A percentile compares a stretch with the other conserved stretches of the same genome.
phyloP scores from a whole-genome alignment of 2,113 vertebrate species.

The Ammodramus savannarum region DNA sequence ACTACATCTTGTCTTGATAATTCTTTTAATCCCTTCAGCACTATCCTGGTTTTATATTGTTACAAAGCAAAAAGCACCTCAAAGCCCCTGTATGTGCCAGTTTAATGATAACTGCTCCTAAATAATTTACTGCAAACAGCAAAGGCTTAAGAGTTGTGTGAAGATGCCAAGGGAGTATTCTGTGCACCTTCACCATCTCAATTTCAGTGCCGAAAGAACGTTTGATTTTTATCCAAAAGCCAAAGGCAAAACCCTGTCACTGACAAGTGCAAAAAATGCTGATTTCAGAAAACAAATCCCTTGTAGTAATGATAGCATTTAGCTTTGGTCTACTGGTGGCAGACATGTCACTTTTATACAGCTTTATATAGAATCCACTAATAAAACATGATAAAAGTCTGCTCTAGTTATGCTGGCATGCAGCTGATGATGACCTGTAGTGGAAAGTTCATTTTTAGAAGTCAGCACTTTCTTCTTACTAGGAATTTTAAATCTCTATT shows the following conservation, averaged over 20 bases:
- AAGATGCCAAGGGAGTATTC: background rate
- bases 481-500: background rate
- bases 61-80: background rate
- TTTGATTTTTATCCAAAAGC: conserved; percentile 20
- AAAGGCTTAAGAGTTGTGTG: conserved; percentile 9
- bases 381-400: conserved; percentile 19
- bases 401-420: background rate
- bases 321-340: background rate
- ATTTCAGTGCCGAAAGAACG: background rate
- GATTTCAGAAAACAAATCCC: conserved; percentile 14
- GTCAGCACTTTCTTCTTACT: background rate
- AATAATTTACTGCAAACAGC: conserved; percentile 48
- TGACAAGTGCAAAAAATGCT: background rate
- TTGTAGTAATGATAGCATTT: background rate
- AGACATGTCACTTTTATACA: conserved; percentile 16
- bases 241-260: background rate
- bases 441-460: background rate
- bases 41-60: background rate
- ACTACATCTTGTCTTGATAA: background rate
- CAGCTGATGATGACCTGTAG: background rate
- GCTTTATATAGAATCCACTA: background rate
- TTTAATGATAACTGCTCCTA: conserved; percentile 35
- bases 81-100: background rate
- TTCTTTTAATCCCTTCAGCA: conserved; percentile 26
- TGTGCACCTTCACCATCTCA: background rate